Conservation (phyloP, 2,113 vertebrate genomes). For the Progne subis region DNA sequence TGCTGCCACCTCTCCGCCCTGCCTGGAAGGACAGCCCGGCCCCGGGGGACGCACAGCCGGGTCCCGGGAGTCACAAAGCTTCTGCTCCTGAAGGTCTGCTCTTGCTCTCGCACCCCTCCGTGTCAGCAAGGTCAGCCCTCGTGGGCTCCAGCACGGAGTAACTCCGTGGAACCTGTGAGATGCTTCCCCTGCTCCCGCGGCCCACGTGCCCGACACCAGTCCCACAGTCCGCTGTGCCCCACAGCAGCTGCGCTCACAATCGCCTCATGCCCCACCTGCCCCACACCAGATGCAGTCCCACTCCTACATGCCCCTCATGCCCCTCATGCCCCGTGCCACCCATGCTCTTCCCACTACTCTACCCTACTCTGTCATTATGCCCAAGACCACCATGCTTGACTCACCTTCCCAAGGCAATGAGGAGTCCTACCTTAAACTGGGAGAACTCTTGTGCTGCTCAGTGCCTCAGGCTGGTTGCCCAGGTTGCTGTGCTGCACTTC, state of each 20-base stretch:
- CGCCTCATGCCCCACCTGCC: neutral
- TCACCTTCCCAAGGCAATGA: neutral
- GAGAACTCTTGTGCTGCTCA: neutral
- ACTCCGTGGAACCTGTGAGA: neutral
- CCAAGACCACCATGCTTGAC: neutral
- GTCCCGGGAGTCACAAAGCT: neutral
- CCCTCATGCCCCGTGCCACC: neutral
- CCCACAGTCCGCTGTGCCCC: neutral
- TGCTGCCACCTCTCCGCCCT: slow-evolving; percentile 67
- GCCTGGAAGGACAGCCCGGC: slow-evolving; percentile 35
- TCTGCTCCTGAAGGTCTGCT: neutral
- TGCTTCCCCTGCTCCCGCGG: rapidly evolving
- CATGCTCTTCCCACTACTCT: neutral
- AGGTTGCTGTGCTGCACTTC: rapidly evolving
- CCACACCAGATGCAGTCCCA: neutral
- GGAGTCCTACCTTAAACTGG: neutral
- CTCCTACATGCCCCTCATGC: rapidly evolving
- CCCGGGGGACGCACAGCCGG: neutral
- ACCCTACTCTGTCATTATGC: neutral
- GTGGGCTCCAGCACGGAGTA: neutral
- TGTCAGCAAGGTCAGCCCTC: neutral
- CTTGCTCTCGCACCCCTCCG: rapidly evolving
- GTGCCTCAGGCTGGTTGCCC: rapidly evolving
- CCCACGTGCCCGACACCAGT: neutral
- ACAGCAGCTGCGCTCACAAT: neutral